Percentiles rank a stretch among this genome's conserved stretches.
phyloP scores from a whole-genome alignment of 2,113 vertebrate genomes.

The Calidris pygmaea region DNA sequence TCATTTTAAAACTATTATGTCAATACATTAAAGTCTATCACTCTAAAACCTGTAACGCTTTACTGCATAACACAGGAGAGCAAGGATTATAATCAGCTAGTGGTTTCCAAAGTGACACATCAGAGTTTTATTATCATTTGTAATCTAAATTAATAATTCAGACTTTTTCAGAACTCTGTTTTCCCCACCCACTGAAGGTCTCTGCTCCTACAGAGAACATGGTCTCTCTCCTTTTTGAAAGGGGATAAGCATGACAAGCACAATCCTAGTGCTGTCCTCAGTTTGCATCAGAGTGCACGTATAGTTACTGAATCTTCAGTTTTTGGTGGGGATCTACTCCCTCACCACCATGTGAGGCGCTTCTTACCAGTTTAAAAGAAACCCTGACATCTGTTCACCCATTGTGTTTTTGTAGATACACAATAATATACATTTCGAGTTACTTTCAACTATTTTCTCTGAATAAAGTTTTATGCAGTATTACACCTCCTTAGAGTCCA shows the following conservation, averaged over 20 bases:
- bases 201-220: background rate
- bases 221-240: background rate
- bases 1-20: background rate
- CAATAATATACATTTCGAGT: background rate
- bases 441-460: background rate
- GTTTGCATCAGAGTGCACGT: no score
- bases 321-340: background rate
- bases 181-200: background rate
- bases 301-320: background rate
- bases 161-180: background rate
- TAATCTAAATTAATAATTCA: background rate
- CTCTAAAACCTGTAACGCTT: background rate
- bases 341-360: accelerated
- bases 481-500: background rate
- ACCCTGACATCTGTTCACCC: accelerated
- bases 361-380: background rate
- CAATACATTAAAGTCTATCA: background rate
- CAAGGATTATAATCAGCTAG: background rate
- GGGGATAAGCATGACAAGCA: background rate
- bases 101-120: background rate
- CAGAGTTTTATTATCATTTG: background rate
- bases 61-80: background rate
- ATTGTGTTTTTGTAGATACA: no score
- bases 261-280: background rate
- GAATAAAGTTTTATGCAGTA: background rate